Percentiles rank a stretch among this genome's conserved stretches.
Conservation (phyloP, 2,113 vertebrate species). For the Scortum barcoo region DNA sequence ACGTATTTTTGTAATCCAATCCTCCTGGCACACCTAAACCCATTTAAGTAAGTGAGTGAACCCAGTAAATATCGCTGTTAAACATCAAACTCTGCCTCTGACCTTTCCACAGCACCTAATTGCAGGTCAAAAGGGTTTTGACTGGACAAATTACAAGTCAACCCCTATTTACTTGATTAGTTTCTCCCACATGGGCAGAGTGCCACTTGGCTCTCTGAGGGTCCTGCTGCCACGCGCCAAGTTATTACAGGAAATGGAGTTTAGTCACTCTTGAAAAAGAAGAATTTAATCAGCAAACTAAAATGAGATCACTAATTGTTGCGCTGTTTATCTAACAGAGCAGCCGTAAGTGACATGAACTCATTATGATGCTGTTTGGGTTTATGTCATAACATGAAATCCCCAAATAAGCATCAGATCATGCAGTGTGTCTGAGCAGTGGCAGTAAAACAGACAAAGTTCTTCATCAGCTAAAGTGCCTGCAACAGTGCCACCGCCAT, state of each 20-base stretch:
- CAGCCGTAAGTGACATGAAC: background rate
- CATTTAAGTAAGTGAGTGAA: conserved; percentile 25
- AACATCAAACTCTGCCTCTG: conserved; percentile 28
- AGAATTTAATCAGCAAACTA: conserved; percentile 39
- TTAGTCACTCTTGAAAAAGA: conserved; percentile 27
- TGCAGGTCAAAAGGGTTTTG: conserved; percentile 58
- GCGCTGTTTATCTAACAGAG: conserved; percentile 22
- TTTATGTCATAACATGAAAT: background rate
- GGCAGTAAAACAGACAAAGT: background rate
- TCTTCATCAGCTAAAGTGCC: background rate
- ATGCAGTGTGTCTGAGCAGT: background rate
- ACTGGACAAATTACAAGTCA: conserved; percentile 67
- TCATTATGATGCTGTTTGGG: background rate
- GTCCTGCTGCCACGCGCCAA: conserved; percentile 34
- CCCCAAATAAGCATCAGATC: background rate
- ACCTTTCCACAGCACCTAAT: conserved; percentile 41
- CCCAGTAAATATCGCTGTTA: conserved; percentile 20
- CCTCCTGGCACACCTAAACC: background rate
- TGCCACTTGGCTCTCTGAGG: conserved; percentile 48
- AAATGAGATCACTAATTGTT: conserved; percentile 19
- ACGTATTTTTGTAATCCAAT: background rate
- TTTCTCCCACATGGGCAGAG: conserved; percentile 43
- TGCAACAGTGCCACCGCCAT: background rate
- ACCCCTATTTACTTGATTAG: conserved; percentile 65
- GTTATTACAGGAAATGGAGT: conserved; percentile 58